These are phyloP conservation scores for Mactromeris polynyma DNA, from an alignment of 2,888 invertebrate species.

Conservation along the genomic window DNA sequence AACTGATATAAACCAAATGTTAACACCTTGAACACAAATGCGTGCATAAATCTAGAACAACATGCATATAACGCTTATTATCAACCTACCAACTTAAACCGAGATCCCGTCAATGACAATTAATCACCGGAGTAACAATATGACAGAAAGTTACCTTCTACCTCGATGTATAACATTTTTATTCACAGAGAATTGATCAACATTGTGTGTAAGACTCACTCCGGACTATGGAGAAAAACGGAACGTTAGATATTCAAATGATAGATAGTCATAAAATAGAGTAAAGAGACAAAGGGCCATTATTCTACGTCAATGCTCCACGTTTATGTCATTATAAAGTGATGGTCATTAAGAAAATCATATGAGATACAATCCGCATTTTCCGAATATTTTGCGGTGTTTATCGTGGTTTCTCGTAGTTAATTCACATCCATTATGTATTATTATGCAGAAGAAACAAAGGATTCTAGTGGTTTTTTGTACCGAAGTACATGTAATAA, in stretches of 20 bases:
- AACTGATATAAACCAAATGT: no score
- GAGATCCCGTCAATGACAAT: not conserved
- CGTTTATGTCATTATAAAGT: constrained; percentile 7
- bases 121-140: not conserved
- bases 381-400: not conserved
- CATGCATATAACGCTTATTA: no score
- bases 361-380: not conserved
- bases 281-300: not conserved
- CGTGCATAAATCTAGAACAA: no score
- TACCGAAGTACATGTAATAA: not conserved
- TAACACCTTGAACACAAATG: no score
- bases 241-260: not conserved
- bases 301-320: not conserved
- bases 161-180: not conserved
- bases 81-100: not conserved
- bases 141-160: not conserved
- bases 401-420: not conserved
- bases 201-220: not conserved
- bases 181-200: not conserved
- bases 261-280: not conserved
- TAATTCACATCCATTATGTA: not conserved
- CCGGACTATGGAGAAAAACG: not conserved
- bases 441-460: not conserved
- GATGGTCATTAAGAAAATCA: not conserved
- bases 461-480: not conserved